These are phyloP conservation scores for Scaptodrosophila latifasciaeformis DNA, from an alignment of 2,888 invertebrate species.

Conservation along the genomic window DNA sequence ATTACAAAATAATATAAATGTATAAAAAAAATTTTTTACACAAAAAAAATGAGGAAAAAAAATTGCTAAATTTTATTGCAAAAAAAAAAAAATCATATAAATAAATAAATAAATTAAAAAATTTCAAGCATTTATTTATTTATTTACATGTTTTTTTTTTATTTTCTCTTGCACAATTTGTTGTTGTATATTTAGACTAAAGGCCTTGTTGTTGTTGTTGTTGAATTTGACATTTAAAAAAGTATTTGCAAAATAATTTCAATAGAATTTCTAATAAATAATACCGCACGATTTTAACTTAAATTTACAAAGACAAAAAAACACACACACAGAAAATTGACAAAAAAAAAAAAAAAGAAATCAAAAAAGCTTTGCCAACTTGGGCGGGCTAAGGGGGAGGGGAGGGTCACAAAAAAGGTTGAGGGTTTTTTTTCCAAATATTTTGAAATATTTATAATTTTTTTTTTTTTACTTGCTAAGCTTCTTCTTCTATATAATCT, in stretches of 20 bases:
- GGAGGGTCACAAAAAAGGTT: no score
- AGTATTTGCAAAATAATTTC: constrained; percentile 63
- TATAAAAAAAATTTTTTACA: constrained; percentile 36
- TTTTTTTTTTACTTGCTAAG: no score
- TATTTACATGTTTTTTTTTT: constrained; percentile 16
- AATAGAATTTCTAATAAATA: constrained; percentile 56
- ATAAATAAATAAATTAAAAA: constrained; percentile 16
- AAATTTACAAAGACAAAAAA: constrained; percentile 3
- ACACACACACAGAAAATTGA: no score
- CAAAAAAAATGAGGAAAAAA: constrained; percentile 50
- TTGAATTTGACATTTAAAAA: constrained; percentile 20
- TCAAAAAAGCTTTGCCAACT: constrained; percentile 45
- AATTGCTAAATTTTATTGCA: constrained; percentile 50
- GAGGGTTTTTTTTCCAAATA: neutral
- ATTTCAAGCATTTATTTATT: constrained; percentile 10
- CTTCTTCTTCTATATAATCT: constrained; percentile 35
- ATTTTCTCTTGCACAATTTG: no score
- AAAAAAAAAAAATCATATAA: constrained; percentile 44
- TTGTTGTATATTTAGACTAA: constrained; percentile 42
- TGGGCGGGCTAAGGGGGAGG: constrained; percentile 45
- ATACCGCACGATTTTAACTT: constrained; percentile 64
- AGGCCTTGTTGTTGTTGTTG: constrained; percentile 29
- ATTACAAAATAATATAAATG: constrained; percentile 59
- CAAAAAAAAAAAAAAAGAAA: constrained; percentile 42
- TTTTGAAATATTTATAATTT: no score